Percentiles rank a stretch among this genome's conserved stretches.
phyloP scores from a whole-genome alignment of 2,888 invertebrate species.

The Nemurella pictetii region DNA sequence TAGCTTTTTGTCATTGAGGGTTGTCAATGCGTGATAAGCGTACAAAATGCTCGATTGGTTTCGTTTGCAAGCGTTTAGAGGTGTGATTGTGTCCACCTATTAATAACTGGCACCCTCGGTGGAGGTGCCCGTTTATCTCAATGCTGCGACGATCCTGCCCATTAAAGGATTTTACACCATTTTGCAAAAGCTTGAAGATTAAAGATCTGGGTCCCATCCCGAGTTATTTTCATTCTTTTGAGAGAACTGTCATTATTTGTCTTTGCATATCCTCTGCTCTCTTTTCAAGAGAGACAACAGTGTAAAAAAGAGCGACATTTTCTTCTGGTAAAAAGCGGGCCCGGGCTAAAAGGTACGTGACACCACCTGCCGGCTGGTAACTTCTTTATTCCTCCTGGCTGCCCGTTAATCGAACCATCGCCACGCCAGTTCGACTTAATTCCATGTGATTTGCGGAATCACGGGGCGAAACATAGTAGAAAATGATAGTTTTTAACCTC shows the following conservation, averaged over 20 bases:
- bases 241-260: not conserved
- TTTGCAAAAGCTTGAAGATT: not conserved
- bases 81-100: not conserved
- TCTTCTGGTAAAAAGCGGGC: not conserved
- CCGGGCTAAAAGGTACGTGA: constrained; percentile 4
- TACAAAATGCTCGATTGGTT: no score
- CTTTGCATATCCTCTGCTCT: constrained; percentile 6
- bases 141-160: not conserved
- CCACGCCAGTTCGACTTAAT: not conserved
- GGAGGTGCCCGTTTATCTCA: not conserved
- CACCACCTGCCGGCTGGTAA: constrained; percentile 10
- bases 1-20: not conserved
- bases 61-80: no score
- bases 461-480: not conserved
- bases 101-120: not conserved
- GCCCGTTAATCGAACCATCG: not conserved
- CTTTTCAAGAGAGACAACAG: not conserved
- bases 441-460: constrained; percentile 4
- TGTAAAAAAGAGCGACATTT: constrained; percentile 1
- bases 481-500: not conserved
- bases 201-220: not conserved
- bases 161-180: not conserved
- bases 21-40: not conserved
- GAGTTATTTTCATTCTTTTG: not conserved
- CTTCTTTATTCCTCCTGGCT: not conserved